Evolutionary conservation across 2,797 vertebrate genomes (phyloP).

Genomic region (Silurus lanzhouensis): DNA sequence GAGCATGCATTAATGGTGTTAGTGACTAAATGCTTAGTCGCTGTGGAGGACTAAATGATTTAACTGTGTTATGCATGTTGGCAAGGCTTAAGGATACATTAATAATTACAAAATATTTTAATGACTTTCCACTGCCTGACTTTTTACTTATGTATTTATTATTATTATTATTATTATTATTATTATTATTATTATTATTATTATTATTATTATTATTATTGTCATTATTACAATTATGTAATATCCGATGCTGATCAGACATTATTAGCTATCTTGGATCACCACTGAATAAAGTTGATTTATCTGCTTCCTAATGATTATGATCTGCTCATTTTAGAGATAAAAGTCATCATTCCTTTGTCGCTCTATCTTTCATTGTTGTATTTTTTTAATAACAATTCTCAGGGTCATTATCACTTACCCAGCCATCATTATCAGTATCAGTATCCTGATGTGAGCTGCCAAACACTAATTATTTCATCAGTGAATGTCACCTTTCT

Average conservation of each 20-base stretch:
- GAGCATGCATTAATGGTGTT: too few relatives aligned
- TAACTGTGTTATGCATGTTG: too few relatives aligned
- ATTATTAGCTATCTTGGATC: background rate
- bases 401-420: conserved; percentile 30
- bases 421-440: conserved; percentile 33
- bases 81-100: too few relatives aligned
- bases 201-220: too few relatives aligned
- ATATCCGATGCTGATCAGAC: background rate
- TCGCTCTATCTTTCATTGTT: background rate
- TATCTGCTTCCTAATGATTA: background rate
- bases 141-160: too few relatives aligned
- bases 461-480: conserved; percentile 44
- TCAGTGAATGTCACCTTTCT: conserved; percentile 52
- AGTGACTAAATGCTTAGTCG: too few relatives aligned
- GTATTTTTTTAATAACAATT: conserved; percentile 14
- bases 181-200: too few relatives aligned
- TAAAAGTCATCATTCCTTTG: background rate
- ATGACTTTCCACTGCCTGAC: too few relatives aligned
- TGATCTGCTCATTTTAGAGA: conserved; percentile 5
- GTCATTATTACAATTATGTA: too few relatives aligned
- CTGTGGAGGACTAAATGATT: too few relatives aligned
- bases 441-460: conserved; percentile 37
- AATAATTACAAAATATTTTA: too few relatives aligned
- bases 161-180: too few relatives aligned
- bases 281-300: background rate